Evolutionary conservation across 2,888 invertebrate species (phyloP).

Genomic region (Tenthredo amoena): DNA sequence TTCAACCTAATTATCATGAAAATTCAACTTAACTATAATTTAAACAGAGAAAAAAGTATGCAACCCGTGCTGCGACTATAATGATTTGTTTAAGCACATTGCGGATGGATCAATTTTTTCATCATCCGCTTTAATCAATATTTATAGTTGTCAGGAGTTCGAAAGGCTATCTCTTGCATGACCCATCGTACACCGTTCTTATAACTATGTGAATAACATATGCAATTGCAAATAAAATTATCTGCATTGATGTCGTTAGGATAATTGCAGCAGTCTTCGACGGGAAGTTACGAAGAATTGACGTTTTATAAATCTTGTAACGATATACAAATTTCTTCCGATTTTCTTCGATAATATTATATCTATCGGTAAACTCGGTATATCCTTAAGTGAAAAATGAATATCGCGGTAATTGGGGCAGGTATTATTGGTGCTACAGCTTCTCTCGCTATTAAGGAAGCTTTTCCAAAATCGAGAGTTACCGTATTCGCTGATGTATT

Average conservation of each 20-base stretch:
- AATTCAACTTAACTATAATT: not conserved
- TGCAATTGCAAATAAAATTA: not conserved
- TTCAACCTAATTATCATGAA: slow-evolving; percentile 28
- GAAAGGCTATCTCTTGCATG: not conserved
- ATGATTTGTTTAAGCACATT: not conserved
- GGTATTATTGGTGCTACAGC: slow-evolving; percentile 87
- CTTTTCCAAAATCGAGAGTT: slow-evolving; percentile 80
- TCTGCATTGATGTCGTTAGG: not conserved
- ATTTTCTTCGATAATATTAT: not conserved
- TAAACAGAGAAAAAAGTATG: no score
- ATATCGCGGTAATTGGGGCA: slow-evolving; percentile 86
- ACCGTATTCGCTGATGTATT: slow-evolving; percentile 84
- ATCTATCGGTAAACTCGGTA: not conserved
- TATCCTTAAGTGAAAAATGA: slow-evolving; percentile 61
- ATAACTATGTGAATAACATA: not conserved
- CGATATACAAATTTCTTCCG: not conserved
- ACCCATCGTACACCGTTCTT: not conserved
- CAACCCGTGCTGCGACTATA: not conserved
- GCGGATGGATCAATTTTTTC: not conserved
- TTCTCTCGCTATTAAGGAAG: slow-evolving; percentile 84
- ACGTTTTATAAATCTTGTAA: not conserved
- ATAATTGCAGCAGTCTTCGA: not conserved
- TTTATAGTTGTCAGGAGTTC: not conserved
- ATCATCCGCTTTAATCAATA: not conserved
- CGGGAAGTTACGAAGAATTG: not conserved